Conservation (phyloP, 2,113 vertebrate species). For the Thinocorus orbignyianus region DNA sequence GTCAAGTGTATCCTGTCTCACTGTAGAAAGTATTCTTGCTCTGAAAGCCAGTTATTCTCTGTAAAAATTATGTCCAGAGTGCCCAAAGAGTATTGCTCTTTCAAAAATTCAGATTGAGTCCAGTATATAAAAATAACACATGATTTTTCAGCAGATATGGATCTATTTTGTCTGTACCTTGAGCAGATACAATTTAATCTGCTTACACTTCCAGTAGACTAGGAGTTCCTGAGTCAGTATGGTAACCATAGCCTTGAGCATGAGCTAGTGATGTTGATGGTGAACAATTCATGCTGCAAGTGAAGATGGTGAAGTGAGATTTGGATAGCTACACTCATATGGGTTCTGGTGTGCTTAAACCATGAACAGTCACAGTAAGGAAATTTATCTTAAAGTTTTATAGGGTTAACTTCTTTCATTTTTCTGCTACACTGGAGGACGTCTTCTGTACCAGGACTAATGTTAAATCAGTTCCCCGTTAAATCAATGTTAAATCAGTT, state of each 20-base stretch:
- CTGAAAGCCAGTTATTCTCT: background rate
- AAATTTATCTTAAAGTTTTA: background rate
- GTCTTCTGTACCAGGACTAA: background rate
- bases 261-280: background rate
- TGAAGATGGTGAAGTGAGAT: background rate
- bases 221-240: background rate
- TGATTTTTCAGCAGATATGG: background rate
- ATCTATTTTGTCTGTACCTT: background rate
- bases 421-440: background rate
- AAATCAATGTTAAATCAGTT: background rate
- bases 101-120: background rate
- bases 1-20: background rate
- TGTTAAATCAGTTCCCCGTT: background rate
- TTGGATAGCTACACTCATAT: background rate
- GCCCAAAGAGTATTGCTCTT: background rate
- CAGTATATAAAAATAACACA: background rate
- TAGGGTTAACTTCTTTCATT: background rate
- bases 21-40: background rate
- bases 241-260: background rate
- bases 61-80: background rate
- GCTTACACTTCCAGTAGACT: background rate
- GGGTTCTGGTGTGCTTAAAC: background rate
- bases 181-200: background rate
- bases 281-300: background rate
- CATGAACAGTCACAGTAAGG: background rate